Conservation (phyloP, 2,797 vertebrate species). For the Pyrocephalus nanus region DNA sequence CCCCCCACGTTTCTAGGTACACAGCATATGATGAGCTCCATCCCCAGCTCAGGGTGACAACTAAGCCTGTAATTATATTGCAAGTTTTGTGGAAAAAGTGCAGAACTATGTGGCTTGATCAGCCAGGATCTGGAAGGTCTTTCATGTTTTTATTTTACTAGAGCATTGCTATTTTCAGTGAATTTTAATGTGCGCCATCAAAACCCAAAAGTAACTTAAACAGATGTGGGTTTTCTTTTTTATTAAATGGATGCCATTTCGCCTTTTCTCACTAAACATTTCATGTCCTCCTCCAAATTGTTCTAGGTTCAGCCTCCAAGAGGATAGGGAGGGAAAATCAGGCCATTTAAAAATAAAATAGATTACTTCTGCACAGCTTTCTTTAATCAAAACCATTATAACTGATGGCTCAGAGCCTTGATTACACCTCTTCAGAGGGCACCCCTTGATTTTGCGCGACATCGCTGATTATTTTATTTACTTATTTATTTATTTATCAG, state of each 20-base stretch:
- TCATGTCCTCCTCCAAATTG: not conserved
- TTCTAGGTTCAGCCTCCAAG: slow-evolving; percentile 44
- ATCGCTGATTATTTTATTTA: slow-evolving; percentile 57
- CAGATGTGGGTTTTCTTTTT: not conserved
- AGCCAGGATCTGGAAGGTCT: not conserved
- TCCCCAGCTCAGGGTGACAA: not conserved
- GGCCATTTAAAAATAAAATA: slow-evolving; percentile 61
- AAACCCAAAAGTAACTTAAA: not conserved
- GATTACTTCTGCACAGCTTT: slow-evolving; percentile 51
- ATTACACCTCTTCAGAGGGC: slow-evolving; percentile 62
- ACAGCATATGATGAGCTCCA: not conserved
- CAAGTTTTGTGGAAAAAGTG: not conserved
- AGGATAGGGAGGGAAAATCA: not conserved
- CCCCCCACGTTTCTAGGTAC: rapidly evolving
- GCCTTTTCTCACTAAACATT: not conserved
- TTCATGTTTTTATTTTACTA: slow-evolving; percentile 11
- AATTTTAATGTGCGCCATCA: slow-evolving; percentile 9
- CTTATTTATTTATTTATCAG: slow-evolving; percentile 67
- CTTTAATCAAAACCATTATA: slow-evolving; percentile 66
- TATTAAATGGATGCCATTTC: not conserved
- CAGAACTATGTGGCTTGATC: not conserved
- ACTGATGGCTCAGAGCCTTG: slow-evolving; percentile 59
- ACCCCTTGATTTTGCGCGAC: slow-evolving; percentile 41
- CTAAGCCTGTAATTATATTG: not conserved
- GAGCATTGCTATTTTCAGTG: slow-evolving; percentile 1